phyloP scores from a whole-genome alignment of 1,140 invertebrate species.

The Drosophila murphyi region DNA sequence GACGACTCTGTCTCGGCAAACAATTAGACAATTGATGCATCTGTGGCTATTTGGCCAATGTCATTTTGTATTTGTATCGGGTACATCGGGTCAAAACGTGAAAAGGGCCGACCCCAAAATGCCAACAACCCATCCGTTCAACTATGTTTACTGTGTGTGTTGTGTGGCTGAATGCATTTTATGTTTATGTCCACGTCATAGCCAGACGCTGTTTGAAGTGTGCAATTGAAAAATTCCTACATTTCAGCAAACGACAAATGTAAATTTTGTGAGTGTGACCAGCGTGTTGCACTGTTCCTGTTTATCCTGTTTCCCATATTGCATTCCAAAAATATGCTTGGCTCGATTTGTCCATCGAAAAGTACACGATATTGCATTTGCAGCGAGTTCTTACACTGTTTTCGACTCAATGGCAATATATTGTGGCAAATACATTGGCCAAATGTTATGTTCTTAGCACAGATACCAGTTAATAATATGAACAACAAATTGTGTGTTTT shows the following conservation, averaged over 20 bases:
- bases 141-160: constrained; percentile 21
- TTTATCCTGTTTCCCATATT: constrained; percentile 11
- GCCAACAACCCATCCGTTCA: constrained; percentile 27
- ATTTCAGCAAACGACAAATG: constrained; percentile 36
- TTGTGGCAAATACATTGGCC: not conserved
- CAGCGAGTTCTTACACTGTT: not conserved
- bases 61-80: constrained; percentile 55
- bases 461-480: no score
- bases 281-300: constrained; percentile 32
- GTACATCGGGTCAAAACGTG: constrained; percentile 50
- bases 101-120: constrained; percentile 61
- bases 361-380: constrained; percentile 2
- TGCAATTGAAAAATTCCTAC: constrained; percentile 68
- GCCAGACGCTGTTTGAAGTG: constrained; percentile 51
- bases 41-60: constrained; percentile 55
- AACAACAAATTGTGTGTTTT: no score
- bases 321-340: not conserved
- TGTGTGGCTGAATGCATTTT: constrained; percentile 61
- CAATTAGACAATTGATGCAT: constrained; percentile 82
- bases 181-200: constrained; percentile 66
- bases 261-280: constrained; percentile 36
- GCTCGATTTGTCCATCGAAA: constrained; percentile 1
- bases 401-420: not conserved
- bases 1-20: constrained; percentile 78
- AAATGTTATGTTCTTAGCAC: no score